Conservation (phyloP, 2,888 invertebrate genomes). For the Rhogogaster chlorosoma region DNA sequence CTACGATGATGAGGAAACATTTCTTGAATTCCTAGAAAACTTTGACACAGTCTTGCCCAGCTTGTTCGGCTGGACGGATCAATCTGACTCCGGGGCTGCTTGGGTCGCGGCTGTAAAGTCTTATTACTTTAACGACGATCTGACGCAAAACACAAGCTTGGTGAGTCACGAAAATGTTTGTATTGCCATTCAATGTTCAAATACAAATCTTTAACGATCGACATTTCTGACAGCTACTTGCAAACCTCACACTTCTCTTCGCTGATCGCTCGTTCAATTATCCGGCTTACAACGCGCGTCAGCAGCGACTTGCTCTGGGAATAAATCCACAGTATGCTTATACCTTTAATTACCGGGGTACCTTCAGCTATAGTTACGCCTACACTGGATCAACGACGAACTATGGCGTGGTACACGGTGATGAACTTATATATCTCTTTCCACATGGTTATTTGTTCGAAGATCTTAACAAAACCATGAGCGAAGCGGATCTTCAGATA, state of each 20-base stretch:
- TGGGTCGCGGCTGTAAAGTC: background rate
- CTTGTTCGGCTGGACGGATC: background rate
- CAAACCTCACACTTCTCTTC: background rate
- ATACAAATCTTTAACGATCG: constrained; percentile 53
- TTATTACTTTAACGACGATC: constrained; percentile 9
- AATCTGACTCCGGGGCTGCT: background rate
- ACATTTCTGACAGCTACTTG: constrained; percentile 1
- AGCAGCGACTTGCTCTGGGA: background rate
- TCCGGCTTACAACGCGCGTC: background rate
- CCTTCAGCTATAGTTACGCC: background rate
- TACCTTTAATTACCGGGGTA: background rate
- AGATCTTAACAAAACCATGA: constrained; percentile 54
- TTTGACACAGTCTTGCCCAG: background rate
- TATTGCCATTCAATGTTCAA: constrained; percentile 51
- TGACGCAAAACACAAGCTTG: constrained; percentile 57
- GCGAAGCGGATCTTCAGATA: constrained; percentile 64
- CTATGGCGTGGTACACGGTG: background rate
- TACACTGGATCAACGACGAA: background rate
- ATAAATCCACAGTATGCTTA: background rate
- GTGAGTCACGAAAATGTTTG: constrained; percentile 59
- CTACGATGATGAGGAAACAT: background rate
- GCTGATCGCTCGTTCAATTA: background rate
- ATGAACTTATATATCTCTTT: background rate
- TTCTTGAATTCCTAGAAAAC: background rate
- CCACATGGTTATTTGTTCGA: background rate